Evolutionary conservation across 2,113 vertebrate genomes (phyloP).

Genomic region (Aramus guarauna): DNA sequence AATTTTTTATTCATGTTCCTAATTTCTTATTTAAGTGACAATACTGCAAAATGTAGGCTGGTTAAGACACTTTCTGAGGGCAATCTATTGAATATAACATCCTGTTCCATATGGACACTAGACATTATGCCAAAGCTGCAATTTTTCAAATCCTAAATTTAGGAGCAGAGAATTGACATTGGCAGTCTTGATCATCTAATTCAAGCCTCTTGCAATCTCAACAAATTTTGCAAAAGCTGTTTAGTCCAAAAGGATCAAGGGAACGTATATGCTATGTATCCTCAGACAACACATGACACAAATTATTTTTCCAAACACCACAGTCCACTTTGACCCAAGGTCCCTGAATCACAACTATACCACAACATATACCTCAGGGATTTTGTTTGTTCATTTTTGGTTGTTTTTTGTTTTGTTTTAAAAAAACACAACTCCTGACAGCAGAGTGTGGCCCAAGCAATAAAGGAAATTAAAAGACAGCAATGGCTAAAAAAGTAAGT

Average conservation of each 20-base stretch:
- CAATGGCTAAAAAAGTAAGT: neutral
- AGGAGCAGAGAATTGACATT: neutral
- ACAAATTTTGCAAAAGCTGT: neutral
- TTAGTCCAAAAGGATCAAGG: neutral
- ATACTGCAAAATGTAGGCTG: neutral
- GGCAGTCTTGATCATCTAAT: neutral
- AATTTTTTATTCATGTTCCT: neutral
- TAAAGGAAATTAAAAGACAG: neutral
- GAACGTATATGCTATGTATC: neutral
- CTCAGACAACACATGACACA: neutral
- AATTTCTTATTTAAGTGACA: neutral
- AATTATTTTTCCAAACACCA: neutral
- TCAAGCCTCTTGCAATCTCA: neutral
- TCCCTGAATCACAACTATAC: neutral
- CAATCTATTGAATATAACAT: neutral
- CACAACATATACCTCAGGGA: neutral
- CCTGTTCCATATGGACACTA: conserved; percentile 10
- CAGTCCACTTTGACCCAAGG: neutral
- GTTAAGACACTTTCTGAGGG: neutral
- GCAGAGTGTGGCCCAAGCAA: neutral
- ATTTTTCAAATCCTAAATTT: neutral
- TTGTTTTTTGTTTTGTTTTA: neutral
- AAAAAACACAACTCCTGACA: neutral
- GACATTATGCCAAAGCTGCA: neutral
- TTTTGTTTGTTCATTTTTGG: neutral